These are phyloP conservation scores for Patagioenas fasciata DNA, from an alignment of 2,113 vertebrate species.

Conservation along the genomic window DNA sequence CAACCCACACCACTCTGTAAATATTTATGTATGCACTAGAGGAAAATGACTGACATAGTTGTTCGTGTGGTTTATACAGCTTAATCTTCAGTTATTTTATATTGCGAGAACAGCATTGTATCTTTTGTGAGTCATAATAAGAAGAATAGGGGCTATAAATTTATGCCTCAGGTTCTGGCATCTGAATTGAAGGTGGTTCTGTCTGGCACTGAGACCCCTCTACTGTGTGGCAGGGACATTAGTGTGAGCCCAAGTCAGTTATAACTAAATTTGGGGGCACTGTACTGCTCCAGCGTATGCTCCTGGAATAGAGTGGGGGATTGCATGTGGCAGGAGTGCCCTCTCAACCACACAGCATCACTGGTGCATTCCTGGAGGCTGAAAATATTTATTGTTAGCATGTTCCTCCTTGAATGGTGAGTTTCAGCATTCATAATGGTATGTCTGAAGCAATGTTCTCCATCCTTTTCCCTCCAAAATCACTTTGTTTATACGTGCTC, in stretches of 20 bases:
- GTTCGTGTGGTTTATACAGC: background rate
- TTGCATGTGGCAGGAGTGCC: background rate
- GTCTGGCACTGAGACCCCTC: background rate
- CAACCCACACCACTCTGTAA: background rate
- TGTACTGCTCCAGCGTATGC: background rate
- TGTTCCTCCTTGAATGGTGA: background rate
- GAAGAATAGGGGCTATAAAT: background rate
- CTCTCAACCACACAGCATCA: background rate
- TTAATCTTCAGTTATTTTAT: background rate
- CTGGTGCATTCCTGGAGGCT: background rate
- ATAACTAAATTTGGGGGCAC: background rate
- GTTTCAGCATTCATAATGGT: background rate
- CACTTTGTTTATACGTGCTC: background rate
- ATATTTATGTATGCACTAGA: background rate
- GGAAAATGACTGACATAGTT: background rate
- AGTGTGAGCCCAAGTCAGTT: background rate
- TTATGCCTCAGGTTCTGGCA: background rate
- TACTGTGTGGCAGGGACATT: background rate
- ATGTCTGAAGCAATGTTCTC: background rate
- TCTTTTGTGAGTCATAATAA: background rate
- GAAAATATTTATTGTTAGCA: conserved; percentile 1
- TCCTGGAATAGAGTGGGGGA: background rate
- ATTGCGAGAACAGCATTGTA: background rate
- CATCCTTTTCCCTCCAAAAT: background rate
- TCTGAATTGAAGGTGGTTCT: background rate